Conservation (phyloP, 2,797 vertebrate species). For the Philypnodon macrostomus region DNA sequence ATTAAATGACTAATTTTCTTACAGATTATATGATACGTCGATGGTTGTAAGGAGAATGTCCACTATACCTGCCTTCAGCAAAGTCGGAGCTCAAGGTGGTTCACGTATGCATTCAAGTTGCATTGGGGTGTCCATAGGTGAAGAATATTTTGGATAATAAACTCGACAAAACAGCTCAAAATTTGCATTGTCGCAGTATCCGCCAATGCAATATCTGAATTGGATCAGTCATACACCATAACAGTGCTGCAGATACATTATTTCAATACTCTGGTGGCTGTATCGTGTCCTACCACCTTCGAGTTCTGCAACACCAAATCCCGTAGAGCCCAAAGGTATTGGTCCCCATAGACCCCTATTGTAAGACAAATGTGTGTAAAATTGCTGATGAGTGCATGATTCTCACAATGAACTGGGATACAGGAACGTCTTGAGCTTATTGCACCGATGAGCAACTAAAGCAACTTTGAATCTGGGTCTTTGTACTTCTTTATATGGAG, state of each 20-base stretch:
- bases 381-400: slow-evolving; percentile 1
- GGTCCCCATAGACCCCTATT: not conserved
- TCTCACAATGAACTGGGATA: slow-evolving; percentile 1
- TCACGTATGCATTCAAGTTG: no score
- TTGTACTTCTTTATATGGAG: not conserved
- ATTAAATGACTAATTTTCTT: not conserved
- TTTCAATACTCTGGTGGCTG: no score
- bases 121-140: no score
- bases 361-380: not conserved
- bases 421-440: not conserved
- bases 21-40: not conserved
- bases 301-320: not conserved
- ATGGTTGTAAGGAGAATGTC: no score
- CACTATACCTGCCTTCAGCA: no score
- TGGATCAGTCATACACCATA: no score
- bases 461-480: not conserved
- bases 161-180: no score
- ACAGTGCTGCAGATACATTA: no score
- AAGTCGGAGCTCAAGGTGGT: no score
- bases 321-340: not conserved
- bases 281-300: not conserved
- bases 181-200: no score
- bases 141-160: no score
- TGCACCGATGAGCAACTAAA: slow-evolving; percentile 4
- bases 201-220: no score